These are phyloP conservation scores for Pithys albifrons DNA, from an alignment of 2,113 vertebrate genomes.

Conservation along the genomic window DNA sequence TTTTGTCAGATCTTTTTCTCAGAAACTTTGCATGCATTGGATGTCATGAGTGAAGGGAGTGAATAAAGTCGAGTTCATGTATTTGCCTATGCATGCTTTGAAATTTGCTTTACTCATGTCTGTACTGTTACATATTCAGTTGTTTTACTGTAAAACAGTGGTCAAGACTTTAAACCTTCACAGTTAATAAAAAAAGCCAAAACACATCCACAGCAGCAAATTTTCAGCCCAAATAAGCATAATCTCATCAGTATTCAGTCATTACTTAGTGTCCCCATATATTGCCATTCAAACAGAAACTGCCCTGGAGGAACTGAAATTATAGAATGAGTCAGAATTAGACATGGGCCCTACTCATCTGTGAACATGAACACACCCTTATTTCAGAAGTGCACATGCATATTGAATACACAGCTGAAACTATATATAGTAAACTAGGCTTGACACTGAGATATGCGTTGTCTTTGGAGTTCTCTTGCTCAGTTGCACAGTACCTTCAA, in stretches of 20 bases:
- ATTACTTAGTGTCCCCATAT: neutral
- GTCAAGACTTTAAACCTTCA: neutral
- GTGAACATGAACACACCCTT: neutral
- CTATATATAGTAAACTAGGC: neutral
- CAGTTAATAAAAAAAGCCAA: neutral
- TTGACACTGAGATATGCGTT: neutral
- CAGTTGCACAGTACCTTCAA: neutral
- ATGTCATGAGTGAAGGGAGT: neutral
- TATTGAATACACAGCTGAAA: neutral
- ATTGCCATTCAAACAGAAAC: neutral
- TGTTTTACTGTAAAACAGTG: neutral
- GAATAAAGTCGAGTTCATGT: neutral
- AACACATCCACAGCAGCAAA: neutral
- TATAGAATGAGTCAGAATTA: neutral
- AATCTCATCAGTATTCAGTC: neutral
- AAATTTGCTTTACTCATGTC: neutral
- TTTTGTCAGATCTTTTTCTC: neutral
- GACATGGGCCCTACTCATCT: neutral
- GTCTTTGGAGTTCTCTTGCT: neutral
- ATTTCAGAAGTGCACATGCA: neutral
- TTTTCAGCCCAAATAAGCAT: neutral
- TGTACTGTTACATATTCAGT: neutral
- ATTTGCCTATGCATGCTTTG: neutral
- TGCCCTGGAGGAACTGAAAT: neutral
- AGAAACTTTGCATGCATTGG: constrained; percentile 28